These are phyloP conservation scores for Rhynchophorus ferrugineus DNA, from an alignment of 1,140 invertebrate species.

Conservation along the genomic window DNA sequence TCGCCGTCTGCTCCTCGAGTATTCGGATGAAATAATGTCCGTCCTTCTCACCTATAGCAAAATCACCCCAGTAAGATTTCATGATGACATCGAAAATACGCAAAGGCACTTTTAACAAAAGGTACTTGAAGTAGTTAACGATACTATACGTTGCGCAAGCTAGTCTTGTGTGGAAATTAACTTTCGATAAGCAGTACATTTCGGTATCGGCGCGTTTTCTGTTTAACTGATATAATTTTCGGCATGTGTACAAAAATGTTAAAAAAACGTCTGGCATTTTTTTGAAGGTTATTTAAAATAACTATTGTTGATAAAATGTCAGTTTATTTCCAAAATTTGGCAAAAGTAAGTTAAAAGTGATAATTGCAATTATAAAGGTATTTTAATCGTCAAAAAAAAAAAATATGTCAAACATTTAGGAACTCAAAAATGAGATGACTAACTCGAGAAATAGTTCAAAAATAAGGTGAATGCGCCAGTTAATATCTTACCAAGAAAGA, in stretches of 20 bases:
- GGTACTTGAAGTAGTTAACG: slow-evolving; percentile 2
- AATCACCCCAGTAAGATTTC: slow-evolving; percentile 1
- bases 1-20: slow-evolving; percentile 62
- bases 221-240: too few relatives aligned
- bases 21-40: slow-evolving; percentile 70
- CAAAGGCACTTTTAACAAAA: slow-evolving; percentile 1
- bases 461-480: too few relatives aligned
- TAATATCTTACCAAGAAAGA: too few relatives aligned
- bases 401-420: too few relatives aligned
- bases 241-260: neutral
- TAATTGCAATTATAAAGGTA: too few relatives aligned
- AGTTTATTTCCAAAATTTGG: neutral
- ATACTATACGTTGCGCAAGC: neutral
- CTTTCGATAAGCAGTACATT: slow-evolving; percentile 2
- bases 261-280: neutral
- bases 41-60: slow-evolving; percentile 44
- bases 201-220: too few relatives aligned
- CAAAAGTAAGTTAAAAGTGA: neutral
- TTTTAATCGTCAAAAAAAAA: too few relatives aligned
- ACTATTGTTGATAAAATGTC: neutral
- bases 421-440: too few relatives aligned
- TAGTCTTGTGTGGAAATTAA: slow-evolving; percentile 7
- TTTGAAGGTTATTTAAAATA: neutral
- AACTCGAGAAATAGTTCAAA: too few relatives aligned
- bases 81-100: neutral